These are phyloP conservation scores for Urocynchramus pylzowi DNA, from an alignment of 2,113 vertebrate species.

Conservation along the genomic window DNA sequence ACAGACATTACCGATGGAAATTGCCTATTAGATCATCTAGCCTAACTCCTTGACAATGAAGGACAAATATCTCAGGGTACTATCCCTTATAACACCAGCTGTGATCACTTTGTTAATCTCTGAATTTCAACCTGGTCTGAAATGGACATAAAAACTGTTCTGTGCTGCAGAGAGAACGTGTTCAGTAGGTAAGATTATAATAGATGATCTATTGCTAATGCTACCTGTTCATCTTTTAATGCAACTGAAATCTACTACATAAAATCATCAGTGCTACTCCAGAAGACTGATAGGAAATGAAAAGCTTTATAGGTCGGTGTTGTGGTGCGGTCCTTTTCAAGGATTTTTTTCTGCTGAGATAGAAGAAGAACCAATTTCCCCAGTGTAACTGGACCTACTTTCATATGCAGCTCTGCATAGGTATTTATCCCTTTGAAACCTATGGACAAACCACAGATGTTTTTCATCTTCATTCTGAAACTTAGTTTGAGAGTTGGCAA, in stretches of 20 bases:
- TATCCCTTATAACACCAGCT: neutral
- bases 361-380: neutral
- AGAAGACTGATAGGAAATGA: neutral
- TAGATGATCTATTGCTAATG: neutral
- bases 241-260: neutral
- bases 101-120: neutral
- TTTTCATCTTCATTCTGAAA: neutral
- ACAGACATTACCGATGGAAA: neutral
- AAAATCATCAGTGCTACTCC: neutral
- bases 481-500: neutral
- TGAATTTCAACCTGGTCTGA: neutral
- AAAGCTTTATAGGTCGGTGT: neutral
- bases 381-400: neutral
- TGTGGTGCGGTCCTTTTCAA: neutral
- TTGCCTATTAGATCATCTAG: constrained; percentile 36
- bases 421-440: neutral
- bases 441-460: neutral
- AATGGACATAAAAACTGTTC: neutral
- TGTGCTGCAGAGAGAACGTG: neutral
- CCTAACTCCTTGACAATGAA: constrained; percentile 30
- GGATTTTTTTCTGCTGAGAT: neutral
- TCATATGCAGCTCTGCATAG: neutral
- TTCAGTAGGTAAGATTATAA: neutral
- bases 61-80: constrained; percentile 14
- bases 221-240: neutral